Conservation (phyloP, 2,113 vertebrate genomes). For the Gadus macrocephalus region DNA sequence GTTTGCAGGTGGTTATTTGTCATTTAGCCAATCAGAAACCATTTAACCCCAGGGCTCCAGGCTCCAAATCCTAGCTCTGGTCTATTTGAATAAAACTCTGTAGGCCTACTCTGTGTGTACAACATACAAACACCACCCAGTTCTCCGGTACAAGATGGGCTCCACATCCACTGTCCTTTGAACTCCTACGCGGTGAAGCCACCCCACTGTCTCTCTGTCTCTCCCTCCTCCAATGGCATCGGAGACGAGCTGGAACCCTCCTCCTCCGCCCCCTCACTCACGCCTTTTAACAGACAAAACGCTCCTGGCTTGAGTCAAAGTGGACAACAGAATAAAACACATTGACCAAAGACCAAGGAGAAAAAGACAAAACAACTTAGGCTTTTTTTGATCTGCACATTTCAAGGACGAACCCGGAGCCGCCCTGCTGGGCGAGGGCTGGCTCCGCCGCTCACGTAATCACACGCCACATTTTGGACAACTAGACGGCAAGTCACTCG, state of each 20-base stretch:
- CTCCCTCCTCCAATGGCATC: background rate
- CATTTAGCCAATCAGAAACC: slow-evolving; percentile 10
- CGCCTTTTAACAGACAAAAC: slow-evolving; percentile 19
- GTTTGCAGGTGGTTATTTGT: slow-evolving; percentile 5
- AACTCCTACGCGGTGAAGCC: background rate
- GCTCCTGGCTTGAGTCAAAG: slow-evolving; percentile 22
- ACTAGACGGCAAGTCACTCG: slow-evolving; percentile 25
- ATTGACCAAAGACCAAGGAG: slow-evolving; percentile 1
- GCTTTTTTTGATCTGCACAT: background rate
- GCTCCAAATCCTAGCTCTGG: background rate
- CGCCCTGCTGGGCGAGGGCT: slow-evolving; percentile 17
- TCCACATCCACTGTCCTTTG: background rate
- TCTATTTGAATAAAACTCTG: background rate
- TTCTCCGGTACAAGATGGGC: background rate
- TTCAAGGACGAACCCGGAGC: slow-evolving; percentile 30
- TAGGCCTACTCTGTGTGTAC: no score
- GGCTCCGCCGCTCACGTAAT: slow-evolving; percentile 14
- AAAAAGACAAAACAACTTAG: no score
- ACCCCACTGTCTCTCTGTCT: background rate
- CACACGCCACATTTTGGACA: slow-evolving; percentile 26
- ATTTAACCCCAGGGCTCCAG: background rate
- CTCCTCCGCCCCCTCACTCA: slow-evolving; percentile 27
- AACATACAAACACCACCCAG: background rate
- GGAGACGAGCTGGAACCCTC: background rate
- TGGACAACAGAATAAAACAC: slow-evolving; percentile 20